Conservation (phyloP, 2,888 invertebrate species). For the Drosophila neotestacea region DNA sequence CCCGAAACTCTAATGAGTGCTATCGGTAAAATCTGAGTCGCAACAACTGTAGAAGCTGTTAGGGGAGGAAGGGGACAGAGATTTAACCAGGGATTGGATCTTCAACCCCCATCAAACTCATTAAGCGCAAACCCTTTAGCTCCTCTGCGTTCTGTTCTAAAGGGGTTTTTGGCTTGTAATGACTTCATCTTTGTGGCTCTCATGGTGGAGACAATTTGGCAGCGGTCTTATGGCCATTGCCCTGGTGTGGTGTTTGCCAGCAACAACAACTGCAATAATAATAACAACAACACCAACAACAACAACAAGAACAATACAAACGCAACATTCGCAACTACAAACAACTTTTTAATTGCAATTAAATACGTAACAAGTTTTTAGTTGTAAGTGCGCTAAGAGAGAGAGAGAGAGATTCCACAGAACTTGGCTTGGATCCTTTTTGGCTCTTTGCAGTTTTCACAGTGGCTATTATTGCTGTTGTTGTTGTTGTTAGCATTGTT, state of each 20-base stretch:
- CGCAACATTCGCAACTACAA: slow-evolving; percentile 77
- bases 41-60: slow-evolving; percentile 14
- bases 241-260: slow-evolving; percentile 45
- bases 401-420: slow-evolving; percentile 35
- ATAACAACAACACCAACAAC: slow-evolving; percentile 40
- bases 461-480: slow-evolving; percentile 59
- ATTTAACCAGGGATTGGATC: slow-evolving; percentile 19
- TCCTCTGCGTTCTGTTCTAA: slow-evolving; percentile 58
- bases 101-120: slow-evolving; percentile 57
- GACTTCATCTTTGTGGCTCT: slow-evolving; percentile 77
- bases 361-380: slow-evolving; percentile 82
- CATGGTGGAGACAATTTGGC: slow-evolving; percentile 73
- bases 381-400: slow-evolving; percentile 75
- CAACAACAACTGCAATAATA: slow-evolving; percentile 33
- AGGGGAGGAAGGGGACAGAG: slow-evolving; percentile 6
- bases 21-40: slow-evolving; percentile 67
- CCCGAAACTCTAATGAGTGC: slow-evolving; percentile 70
- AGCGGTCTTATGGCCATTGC: slow-evolving; percentile 60
- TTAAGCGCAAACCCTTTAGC: slow-evolving; percentile 77
- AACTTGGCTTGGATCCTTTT: slow-evolving; percentile 45
- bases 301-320: slow-evolving; percentile 35
- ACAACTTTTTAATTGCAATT: slow-evolving; percentile 81
- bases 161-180: slow-evolving; percentile 68
- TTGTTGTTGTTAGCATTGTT: slow-evolving; percentile 30
- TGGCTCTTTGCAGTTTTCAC: slow-evolving; percentile 45